Evolutionary conservation across 2,888 invertebrate genomes (phyloP).

Genomic region (Archips xylosteana): DNA sequence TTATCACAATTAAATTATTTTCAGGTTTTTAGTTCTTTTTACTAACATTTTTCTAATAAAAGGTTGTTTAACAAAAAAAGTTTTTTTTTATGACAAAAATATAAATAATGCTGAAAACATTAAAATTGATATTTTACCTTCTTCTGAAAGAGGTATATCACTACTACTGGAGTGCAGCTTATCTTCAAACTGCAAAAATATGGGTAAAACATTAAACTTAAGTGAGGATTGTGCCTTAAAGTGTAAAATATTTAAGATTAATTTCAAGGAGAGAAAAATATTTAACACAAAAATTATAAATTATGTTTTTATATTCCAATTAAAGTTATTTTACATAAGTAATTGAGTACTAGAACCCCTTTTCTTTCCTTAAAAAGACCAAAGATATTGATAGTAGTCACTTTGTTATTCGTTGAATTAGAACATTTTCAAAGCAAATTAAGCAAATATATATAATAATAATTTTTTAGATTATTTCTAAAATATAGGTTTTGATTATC

Average conservation of each 20-base stretch:
- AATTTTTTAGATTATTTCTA: slow-evolving; percentile 2
- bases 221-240: background rate
- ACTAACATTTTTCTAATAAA: background rate
- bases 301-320: too few species aligned
- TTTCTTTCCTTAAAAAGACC: background rate
- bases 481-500: background rate
- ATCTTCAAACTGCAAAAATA: background rate
- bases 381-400: background rate
- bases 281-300: too few species aligned
- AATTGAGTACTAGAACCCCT: background rate
- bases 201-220: background rate
- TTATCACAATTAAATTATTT: background rate
- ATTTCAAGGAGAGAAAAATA: background rate
- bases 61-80: too few species aligned
- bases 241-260: background rate
- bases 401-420: background rate
- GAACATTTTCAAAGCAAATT: slow-evolving; percentile 12
- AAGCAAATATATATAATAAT: slow-evolving; percentile 10
- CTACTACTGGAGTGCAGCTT: background rate
- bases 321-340: background rate
- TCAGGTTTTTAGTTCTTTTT: background rate
- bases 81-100: background rate
- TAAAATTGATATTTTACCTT: background rate
- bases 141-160: background rate
- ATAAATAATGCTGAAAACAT: background rate